phyloP scores from a whole-genome alignment of 2,113 vertebrate genomes.

The Oncorhynchus clarkii region DNA sequence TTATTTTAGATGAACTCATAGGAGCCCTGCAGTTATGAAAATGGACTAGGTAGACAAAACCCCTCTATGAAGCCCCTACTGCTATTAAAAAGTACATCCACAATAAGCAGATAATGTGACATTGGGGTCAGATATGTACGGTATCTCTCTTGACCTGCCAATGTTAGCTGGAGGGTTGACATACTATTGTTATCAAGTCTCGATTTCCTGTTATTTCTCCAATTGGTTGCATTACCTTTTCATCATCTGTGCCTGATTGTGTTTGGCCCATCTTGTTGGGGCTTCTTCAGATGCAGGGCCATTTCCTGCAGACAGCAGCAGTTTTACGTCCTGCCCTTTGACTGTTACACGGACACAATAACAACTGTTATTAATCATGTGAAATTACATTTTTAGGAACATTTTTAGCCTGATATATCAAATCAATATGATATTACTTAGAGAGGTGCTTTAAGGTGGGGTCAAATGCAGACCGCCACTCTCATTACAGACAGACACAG shows the following conservation, averaged over 20 bases:
- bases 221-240: constrained; percentile 48
- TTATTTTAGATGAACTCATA: neutral
- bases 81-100: neutral
- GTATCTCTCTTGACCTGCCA: constrained; percentile 23
- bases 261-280: constrained; percentile 27
- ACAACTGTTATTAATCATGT: neutral
- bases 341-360: neutral
- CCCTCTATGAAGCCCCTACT: neutral
- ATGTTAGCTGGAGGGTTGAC: constrained; percentile 20
- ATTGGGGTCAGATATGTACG: neutral
- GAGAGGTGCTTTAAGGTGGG: no score
- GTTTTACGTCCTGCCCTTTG: neutral
- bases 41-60: neutral
- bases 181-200: constrained; percentile 47
- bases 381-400: no score
- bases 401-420: no score
- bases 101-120: constrained; percentile 16
- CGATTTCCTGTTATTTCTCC: constrained; percentile 58
- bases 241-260: constrained; percentile 26
- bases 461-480: no score
- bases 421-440: no score
- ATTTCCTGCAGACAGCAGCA: constrained; percentile 50
- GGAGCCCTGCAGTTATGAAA: neutral
- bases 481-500: no score
- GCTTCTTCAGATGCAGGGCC: constrained; percentile 33